These are phyloP conservation scores for Minunthozetes semirufus DNA, from an alignment of 2,888 invertebrate species.

Conservation along the genomic window DNA sequence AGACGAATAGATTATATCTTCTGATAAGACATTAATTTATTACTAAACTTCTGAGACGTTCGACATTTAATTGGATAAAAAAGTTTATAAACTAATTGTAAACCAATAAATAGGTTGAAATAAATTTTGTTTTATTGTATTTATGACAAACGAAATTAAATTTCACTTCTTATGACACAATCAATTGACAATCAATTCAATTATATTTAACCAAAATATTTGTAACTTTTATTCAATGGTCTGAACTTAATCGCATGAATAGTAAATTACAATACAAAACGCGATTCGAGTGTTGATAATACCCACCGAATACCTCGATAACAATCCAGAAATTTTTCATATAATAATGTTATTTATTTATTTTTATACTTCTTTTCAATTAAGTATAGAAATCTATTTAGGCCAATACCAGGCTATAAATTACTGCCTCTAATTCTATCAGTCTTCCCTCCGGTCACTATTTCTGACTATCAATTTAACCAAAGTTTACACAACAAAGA, in stretches of 20 bases:
- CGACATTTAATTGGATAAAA: neutral
- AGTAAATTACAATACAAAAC: neutral
- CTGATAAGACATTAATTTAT: neutral
- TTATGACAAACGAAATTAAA: conserved; percentile 8
- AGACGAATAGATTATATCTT: neutral
- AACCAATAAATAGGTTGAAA: conserved; percentile 14
- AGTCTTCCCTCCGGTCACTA: neutral
- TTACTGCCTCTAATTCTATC: neutral
- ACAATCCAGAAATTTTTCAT: neutral
- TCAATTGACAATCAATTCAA: neutral
- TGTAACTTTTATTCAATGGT: neutral
- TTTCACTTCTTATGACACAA: neutral
- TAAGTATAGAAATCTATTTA: neutral
- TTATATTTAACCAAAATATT: conserved; percentile 6
- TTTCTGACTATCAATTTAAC: neutral
- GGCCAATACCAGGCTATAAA: conserved; percentile 19
- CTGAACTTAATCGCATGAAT: conserved; percentile 13
- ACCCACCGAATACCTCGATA: neutral
- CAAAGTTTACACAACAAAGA: neutral
- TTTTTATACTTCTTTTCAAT: conserved; percentile 7
- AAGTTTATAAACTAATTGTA: neutral
- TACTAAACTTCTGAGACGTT: neutral
- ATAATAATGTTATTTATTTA: neutral
- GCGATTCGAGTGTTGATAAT: neutral
- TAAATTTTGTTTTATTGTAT: neutral